Percentiles rank a stretch among this genome's conserved stretches.
phyloP scores from a whole-genome alignment of 2,888 invertebrate genomes.

The Tetheella fluctuosa region DNA sequence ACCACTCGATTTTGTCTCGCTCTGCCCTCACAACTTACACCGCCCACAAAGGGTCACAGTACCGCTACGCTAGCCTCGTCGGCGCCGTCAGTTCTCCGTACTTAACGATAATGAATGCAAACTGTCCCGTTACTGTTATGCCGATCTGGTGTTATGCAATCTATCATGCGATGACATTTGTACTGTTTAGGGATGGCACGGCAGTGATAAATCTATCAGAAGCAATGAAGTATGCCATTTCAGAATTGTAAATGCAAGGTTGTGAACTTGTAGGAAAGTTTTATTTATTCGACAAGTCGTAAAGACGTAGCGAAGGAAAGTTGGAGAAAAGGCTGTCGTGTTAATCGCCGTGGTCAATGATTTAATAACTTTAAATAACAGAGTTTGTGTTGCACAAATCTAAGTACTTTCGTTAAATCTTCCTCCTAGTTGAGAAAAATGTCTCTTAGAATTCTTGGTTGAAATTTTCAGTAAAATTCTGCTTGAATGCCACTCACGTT shows the following conservation, averaged over 20 bases:
- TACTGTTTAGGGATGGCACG: neutral
- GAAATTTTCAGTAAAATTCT: conserved; percentile 1
- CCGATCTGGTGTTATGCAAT: conserved; percentile 26
- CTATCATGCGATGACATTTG: conserved; percentile 21
- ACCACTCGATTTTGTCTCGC: conserved; percentile 15
- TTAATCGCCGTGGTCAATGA: neutral
- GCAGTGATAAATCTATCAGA: neutral
- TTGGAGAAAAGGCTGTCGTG: neutral
- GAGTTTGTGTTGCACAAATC: neutral
- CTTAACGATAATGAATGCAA: conserved; percentile 40
- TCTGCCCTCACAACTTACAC: conserved; percentile 27
- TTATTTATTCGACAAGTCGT: conserved; percentile 2
- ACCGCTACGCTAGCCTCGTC: conserved; percentile 71
- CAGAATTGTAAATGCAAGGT: neutral
- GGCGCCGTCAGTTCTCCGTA: conserved; percentile 48
- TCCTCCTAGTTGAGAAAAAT: neutral
- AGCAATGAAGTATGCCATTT: neutral
- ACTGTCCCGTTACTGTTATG: conserved; percentile 35
- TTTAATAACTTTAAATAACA: neutral
- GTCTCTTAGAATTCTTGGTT: neutral
- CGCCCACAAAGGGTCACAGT: conserved; percentile 61
- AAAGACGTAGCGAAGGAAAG: neutral
- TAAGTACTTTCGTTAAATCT: neutral
- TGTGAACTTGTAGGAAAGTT: neutral
- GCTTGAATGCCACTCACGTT: neutral